Conservation (phyloP, 2,888 invertebrate genomes). For the Tiliacea citrago region DNA sequence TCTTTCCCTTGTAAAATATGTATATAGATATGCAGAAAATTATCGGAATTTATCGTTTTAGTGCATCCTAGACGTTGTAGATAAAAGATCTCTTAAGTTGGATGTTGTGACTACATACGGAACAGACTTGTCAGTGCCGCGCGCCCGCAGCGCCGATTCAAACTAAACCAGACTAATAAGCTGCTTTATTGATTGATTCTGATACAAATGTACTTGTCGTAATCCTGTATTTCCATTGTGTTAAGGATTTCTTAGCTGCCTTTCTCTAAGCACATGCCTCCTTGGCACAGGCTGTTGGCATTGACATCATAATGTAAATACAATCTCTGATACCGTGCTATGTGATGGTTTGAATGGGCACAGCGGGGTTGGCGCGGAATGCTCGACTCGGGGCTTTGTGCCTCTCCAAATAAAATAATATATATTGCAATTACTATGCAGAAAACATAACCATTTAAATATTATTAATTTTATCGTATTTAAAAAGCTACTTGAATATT, state of each 20-base stretch:
- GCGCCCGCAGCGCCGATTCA: constrained; percentile 1
- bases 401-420: constrained; percentile 46
- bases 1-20: constrained; percentile 89
- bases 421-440: constrained; percentile 47
- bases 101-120: constrained; percentile 53
- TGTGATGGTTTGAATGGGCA: constrained; percentile 13
- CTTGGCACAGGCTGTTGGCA: constrained; percentile 3
- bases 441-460: constrained; percentile 54
- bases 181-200: constrained; percentile 32
- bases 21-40: constrained; percentile 86
- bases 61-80: constrained; percentile 80
- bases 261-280: constrained; percentile 7
- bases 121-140: constrained; percentile 30
- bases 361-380: constrained; percentile 9
- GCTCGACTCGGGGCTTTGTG: constrained; percentile 18
- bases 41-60: constrained; percentile 79
- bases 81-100: constrained; percentile 77
- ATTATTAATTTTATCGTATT: constrained; percentile 61
- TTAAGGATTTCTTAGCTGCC: constrained; percentile 2
- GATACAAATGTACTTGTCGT: constrained; percentile 14
- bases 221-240: constrained; percentile 6
- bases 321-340: constrained; percentile 31
- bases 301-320: constrained; percentile 40
- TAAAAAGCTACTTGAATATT: constrained; percentile 65
- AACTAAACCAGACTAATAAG: neutral